Percentiles rank a stretch among this genome's conserved stretches.
Evolutionary conservation across 2,797 vertebrate genomes (phyloP).

Genomic region (Neolamprologus multifasciatus): DNA sequence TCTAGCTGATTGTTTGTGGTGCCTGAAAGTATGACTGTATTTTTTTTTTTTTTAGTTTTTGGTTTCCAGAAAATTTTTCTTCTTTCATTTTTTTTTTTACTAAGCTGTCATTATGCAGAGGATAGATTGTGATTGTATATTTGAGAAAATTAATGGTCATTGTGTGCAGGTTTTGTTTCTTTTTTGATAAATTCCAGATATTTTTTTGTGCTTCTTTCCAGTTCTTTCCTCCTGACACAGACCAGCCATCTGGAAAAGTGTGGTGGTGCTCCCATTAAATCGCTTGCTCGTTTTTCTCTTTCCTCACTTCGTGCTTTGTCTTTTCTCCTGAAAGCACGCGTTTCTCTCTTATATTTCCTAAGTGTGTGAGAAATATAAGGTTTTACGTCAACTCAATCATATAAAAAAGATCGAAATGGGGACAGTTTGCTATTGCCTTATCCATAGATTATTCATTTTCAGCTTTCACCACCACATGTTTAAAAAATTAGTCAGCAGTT

Average conservation of each 20-base stretch:
- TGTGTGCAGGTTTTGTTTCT: conserved; percentile 31
- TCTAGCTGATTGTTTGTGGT: conserved; percentile 64
- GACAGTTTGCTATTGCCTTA: conserved; percentile 1
- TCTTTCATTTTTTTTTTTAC: neutral
- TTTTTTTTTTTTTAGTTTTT: neutral
- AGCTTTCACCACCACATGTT: neutral
- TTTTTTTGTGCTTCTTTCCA: neutral
- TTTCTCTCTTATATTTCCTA: neutral
- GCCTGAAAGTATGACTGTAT: conserved; percentile 56
- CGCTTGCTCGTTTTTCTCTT: neutral
- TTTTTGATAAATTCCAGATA: conserved; percentile 32
- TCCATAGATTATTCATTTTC: neutral
- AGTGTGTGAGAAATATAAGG: neutral
- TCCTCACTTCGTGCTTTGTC: neutral
- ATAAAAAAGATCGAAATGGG: neutral
- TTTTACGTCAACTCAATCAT: neutral
- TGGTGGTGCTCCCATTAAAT: conserved; percentile 5
- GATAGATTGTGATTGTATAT: conserved; percentile 53
- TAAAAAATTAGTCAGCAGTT: neutral
- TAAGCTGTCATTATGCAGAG: conserved; percentile 38
- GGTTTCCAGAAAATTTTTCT: neutral
- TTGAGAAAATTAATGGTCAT: conserved; percentile 29
- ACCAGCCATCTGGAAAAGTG: neutral
- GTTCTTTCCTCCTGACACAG: neutral
- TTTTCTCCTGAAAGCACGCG: conserved; percentile 23